Conservation (phyloP, 2,888 invertebrate genomes). For the Helleia helle region DNA sequence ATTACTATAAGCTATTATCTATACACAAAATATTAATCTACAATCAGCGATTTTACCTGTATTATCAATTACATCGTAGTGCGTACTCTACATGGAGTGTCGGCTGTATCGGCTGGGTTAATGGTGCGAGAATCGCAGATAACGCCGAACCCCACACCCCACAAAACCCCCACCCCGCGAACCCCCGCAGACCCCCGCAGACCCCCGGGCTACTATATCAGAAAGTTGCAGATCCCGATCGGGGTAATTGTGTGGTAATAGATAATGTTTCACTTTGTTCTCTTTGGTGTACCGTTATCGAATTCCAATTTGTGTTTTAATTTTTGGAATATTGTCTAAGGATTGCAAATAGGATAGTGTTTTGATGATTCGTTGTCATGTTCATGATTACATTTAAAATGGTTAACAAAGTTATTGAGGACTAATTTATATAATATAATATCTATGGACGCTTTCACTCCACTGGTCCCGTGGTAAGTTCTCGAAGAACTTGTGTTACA, state of each 20-base stretch:
- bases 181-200: slow-evolving; percentile 10
- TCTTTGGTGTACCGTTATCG: neutral
- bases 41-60: slow-evolving; percentile 18
- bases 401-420: too few relatives aligned
- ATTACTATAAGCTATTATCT: too few relatives aligned
- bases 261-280: slow-evolving; percentile 30
- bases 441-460: too few relatives aligned
- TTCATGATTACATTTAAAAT: too few relatives aligned
- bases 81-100: slow-evolving; percentile 57
- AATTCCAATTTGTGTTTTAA: neutral
- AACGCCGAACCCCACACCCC: slow-evolving; percentile 35
- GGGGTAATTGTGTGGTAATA: slow-evolving; percentile 58
- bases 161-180: slow-evolving; percentile 20
- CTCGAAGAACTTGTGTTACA: too few relatives aligned
- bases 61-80: slow-evolving; percentile 33
- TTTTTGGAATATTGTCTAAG: too few relatives aligned
- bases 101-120: slow-evolving; percentile 63
- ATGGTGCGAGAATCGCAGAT: slow-evolving; percentile 61
- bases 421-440: too few relatives aligned
- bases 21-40: slow-evolving; percentile 1
- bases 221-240: slow-evolving; percentile 48
- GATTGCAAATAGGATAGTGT: too few relatives aligned
- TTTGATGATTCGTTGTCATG: too few relatives aligned
- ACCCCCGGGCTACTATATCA: slow-evolving; percentile 22
- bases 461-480: too few relatives aligned